These are phyloP conservation scores for Raphicerus campestris DNA, from an alignment of 2,113 vertebrate genomes.

Conservation along the genomic window DNA sequence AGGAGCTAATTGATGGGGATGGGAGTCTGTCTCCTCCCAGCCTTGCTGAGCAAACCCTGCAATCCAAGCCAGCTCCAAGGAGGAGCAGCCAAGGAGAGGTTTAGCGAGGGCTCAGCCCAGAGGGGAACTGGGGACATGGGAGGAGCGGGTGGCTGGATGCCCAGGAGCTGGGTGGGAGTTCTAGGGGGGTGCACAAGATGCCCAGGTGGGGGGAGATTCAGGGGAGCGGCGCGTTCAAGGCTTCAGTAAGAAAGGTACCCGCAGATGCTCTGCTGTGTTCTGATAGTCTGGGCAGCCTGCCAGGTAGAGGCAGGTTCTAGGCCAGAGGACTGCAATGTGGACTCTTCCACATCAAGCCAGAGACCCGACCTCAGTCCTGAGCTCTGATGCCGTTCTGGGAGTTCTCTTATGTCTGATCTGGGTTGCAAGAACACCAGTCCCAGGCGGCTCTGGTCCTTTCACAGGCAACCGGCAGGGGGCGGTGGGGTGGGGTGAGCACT, in stretches of 20 bases:
- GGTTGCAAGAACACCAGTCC: background rate
- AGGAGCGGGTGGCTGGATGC: background rate
- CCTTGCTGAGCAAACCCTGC: background rate
- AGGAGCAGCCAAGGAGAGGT: background rate
- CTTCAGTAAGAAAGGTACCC: background rate
- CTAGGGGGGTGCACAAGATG: rapidly evolving
- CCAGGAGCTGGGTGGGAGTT: background rate
- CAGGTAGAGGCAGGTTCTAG: background rate
- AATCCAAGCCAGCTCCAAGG: background rate
- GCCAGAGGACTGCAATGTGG: background rate
- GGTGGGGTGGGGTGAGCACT: background rate
- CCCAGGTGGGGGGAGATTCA: background rate
- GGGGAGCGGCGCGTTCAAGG: too few relatives aligned
- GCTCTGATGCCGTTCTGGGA: background rate
- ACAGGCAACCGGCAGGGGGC: background rate
- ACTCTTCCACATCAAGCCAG: background rate
- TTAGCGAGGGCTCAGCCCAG: background rate
- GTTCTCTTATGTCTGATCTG: background rate
- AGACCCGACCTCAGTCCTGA: background rate
- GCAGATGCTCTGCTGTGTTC: background rate
- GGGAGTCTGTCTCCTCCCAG: background rate
- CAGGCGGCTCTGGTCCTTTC: background rate
- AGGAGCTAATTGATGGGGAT: too few relatives aligned
- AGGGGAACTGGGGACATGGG: background rate
- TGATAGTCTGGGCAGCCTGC: background rate